Percentiles rank a stretch among this genome's conserved stretches.
phyloP scores from a whole-genome alignment of 2,888 invertebrate genomes.

The Folsomia manolachei region DNA sequence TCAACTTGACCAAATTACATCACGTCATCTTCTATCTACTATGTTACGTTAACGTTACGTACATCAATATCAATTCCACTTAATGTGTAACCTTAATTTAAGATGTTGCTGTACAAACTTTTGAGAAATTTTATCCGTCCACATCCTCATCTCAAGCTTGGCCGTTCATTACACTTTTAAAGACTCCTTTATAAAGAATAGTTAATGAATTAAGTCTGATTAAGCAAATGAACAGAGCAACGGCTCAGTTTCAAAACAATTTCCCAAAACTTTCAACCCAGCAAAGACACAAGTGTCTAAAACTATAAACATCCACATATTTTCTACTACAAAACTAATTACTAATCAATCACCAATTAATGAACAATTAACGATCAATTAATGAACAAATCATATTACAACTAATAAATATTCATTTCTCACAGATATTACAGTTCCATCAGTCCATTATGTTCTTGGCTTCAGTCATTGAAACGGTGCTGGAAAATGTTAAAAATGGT shows the following conservation, averaged over 20 bases:
- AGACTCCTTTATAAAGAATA: no score
- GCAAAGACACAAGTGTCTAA: no score
- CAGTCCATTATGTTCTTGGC: conserved; percentile 15
- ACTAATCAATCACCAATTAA: not conserved
- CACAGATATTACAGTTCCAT: conserved; percentile 21
- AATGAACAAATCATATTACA: not conserved
- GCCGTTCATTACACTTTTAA: no score
- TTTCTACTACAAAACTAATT: not conserved
- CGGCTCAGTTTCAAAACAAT: no score
- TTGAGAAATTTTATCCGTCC: not conserved
- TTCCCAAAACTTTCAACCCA: no score
- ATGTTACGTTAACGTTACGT: not conserved
- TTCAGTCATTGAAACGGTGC: conserved; percentile 3
- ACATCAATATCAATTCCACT: not conserved
- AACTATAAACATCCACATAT: not conserved
- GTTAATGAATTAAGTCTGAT: no score
- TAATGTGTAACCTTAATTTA: not conserved
- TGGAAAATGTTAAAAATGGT: no score
- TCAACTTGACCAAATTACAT: not conserved
- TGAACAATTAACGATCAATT: conserved; percentile 18
- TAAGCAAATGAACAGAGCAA: no score
- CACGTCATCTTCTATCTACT: not conserved
- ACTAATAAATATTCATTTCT: conserved; percentile 10
- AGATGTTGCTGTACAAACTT: not conserved
- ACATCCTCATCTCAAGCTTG: not conserved